Evolutionary conservation across 2,888 invertebrate species (phyloP).

Genomic region (Brachyopa scutellaris): DNA sequence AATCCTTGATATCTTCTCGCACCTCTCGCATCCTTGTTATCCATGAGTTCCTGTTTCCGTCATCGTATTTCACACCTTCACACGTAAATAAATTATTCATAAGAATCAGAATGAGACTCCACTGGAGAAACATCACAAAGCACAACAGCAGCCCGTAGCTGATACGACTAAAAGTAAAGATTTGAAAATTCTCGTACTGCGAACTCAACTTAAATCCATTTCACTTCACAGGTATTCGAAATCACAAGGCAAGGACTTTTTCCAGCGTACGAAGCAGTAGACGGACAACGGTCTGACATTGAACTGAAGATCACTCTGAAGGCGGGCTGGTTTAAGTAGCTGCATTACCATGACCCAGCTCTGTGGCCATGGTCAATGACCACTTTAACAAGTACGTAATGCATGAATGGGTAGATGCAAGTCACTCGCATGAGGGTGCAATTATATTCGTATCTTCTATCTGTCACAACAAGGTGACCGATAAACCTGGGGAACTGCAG

Average conservation of each 20-base stretch:
- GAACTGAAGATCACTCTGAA: constrained; percentile 46
- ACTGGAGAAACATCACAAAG: constrained; percentile 58
- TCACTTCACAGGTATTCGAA: constrained; percentile 23
- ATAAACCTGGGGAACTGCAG: constrained; percentile 23
- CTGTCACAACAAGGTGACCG: constrained; percentile 35
- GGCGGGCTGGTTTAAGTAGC: constrained; percentile 54
- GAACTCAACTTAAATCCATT: constrained; percentile 51
- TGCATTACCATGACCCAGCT: constrained; percentile 52
- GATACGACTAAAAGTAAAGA: not conserved
- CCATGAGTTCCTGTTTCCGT: constrained; percentile 72
- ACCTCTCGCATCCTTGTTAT: constrained; percentile 74
- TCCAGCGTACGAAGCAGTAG: not conserved
- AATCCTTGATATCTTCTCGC: constrained; percentile 75
- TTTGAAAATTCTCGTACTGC: constrained; percentile 19
- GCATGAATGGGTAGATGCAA: constrained; percentile 55
- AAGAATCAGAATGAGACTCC: constrained; percentile 58
- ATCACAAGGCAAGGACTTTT: constrained; percentile 1
- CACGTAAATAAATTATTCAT: constrained; percentile 64
- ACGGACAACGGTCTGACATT: constrained; percentile 36
- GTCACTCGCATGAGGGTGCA: constrained; percentile 30
- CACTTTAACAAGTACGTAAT: constrained; percentile 44
- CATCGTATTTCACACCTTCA: constrained; percentile 48
- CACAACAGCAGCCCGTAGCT: not conserved
- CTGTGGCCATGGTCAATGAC: constrained; percentile 55
- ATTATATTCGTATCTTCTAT: constrained; percentile 17